Evolutionary conservation across 2,888 invertebrate species (phyloP).

Genomic region (Xanthia icteritia): DNA sequence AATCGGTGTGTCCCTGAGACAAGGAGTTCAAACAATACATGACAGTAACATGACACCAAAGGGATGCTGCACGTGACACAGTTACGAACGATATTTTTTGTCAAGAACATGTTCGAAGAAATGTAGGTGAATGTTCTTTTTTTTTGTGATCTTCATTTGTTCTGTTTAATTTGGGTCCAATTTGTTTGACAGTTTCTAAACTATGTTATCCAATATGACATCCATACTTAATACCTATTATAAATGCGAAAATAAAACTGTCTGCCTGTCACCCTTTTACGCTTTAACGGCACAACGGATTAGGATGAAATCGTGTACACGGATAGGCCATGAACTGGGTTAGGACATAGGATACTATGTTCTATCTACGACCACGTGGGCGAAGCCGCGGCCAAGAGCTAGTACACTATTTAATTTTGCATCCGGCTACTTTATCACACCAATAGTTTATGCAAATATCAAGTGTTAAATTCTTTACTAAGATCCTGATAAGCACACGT

Average conservation of each 20-base stretch:
- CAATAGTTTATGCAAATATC: slow-evolving; percentile 42
- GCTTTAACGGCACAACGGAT: neutral
- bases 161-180: slow-evolving; percentile 20
- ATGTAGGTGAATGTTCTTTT: slow-evolving; percentile 11
- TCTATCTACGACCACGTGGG: too few species aligned
- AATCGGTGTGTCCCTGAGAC: slow-evolving; percentile 48
- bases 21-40: slow-evolving; percentile 52
- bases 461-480: slow-evolving; percentile 43
- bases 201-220: too few species aligned
- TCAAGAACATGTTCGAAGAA: slow-evolving; percentile 35
- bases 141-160: slow-evolving; percentile 1
- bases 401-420: slow-evolving; percentile 7
- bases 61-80: slow-evolving; percentile 54
- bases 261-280: neutral
- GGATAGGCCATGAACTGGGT: too few species aligned
- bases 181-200: neutral
- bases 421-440: slow-evolving; percentile 40
- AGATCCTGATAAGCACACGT: slow-evolving; percentile 55
- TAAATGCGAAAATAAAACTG: neutral
- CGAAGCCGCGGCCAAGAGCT: neutral
- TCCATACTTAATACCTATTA: neutral
- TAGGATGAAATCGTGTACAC: neutral
- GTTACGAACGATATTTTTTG: slow-evolving; percentile 33
- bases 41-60: slow-evolving; percentile 64
- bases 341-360: neutral